Conservation (phyloP, 1,140 invertebrate species). For the Eulimnadia texana region DNA sequence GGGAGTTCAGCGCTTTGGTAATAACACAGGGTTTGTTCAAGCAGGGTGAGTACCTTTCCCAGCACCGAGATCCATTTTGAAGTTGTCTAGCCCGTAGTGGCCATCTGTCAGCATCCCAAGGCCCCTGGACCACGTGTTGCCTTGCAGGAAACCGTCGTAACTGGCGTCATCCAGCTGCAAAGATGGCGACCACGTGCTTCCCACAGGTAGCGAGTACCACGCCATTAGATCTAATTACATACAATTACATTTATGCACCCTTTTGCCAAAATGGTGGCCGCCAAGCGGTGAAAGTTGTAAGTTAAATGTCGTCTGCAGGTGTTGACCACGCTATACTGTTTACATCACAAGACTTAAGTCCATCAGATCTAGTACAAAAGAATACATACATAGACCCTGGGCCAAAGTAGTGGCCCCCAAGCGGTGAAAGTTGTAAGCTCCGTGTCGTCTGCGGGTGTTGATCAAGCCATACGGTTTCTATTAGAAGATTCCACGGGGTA, state of each 20-base stretch:
- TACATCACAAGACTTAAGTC: too few relatives aligned
- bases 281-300: too few relatives aligned
- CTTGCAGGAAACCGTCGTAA: constrained; percentile 46
- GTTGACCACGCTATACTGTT: too few relatives aligned
- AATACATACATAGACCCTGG: too few relatives aligned
- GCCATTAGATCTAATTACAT: constrained; percentile 28
- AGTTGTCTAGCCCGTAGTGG: constrained; percentile 49
- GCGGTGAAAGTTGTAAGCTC: too few relatives aligned
- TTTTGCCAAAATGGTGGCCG: not conserved
- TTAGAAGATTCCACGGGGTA: too few relatives aligned
- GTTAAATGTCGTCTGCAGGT: too few relatives aligned
- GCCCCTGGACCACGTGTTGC: constrained; percentile 34
- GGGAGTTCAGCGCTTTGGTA: not conserved
- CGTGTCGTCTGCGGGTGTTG: too few relatives aligned
- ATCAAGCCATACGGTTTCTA: too few relatives aligned
- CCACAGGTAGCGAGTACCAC: constrained; percentile 51
- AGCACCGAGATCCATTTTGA: constrained; percentile 42
- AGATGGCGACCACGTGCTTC: constrained; percentile 35
- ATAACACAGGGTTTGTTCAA: not conserved
- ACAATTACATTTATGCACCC: not conserved
- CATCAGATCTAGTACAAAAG: too few relatives aligned
- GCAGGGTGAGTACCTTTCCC: constrained; percentile 36
- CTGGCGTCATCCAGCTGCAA: constrained; percentile 46
- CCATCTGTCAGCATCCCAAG: constrained; percentile 57
- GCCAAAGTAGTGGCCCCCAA: too few relatives aligned